These are phyloP conservation scores for Ormyrus rosae DNA, from an alignment of 2,888 invertebrate species.

Conservation along the genomic window DNA sequence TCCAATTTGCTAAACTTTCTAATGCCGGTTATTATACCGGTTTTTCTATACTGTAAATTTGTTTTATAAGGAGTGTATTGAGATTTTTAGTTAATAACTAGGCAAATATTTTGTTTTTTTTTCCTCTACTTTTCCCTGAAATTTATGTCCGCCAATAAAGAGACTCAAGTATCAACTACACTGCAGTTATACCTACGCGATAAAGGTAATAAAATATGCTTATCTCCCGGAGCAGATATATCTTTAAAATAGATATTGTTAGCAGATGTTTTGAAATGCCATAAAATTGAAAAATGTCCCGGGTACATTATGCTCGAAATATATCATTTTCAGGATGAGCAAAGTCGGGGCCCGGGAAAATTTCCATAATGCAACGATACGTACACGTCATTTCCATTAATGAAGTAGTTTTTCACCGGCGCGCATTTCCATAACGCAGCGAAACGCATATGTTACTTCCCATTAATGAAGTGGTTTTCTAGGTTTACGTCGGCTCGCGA, in stretches of 20 bases:
- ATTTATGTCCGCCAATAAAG: background rate
- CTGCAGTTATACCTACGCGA: background rate
- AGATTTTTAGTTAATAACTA: background rate
- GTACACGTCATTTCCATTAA: slow-evolving; percentile 43
- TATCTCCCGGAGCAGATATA: background rate
- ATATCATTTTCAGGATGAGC: slow-evolving; percentile 38
- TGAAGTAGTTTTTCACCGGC: slow-evolving; percentile 42
- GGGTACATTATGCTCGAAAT: slow-evolving; percentile 23
- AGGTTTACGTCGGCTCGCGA: slow-evolving; percentile 12
- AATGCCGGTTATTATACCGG: slow-evolving; percentile 1
- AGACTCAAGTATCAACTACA: background rate
- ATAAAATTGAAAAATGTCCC: background rate
- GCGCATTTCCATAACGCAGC: slow-evolving; percentile 30
- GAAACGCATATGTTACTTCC: slow-evolving; percentile 25
- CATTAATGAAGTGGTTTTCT: slow-evolving; percentile 41
- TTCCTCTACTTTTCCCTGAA: background rate
- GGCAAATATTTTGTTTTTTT: background rate
- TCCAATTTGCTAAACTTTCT: slow-evolving; percentile 45
- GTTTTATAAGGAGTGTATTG: background rate
- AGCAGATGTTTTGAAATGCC: background rate
- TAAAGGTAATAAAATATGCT: background rate
- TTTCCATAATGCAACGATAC: slow-evolving; percentile 40
- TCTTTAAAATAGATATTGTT: background rate
- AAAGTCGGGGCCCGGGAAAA: slow-evolving; percentile 3
- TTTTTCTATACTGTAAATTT: slow-evolving; percentile 10